Conservation (phyloP, 1,140 invertebrate species). For the Teleogryllus occipitalis region DNA sequence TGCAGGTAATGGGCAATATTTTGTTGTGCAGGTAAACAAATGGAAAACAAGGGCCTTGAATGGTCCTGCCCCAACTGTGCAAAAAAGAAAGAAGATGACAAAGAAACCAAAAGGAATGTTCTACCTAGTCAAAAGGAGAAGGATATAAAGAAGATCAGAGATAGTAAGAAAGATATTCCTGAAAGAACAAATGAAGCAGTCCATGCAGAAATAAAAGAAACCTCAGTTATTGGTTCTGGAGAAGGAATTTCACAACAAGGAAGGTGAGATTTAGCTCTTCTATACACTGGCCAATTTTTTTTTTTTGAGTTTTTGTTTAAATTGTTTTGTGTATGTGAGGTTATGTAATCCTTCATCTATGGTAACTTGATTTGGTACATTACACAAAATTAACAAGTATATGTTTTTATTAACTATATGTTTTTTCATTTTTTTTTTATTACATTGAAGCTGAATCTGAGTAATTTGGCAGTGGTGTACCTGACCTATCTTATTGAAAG, state of each 20-base stretch:
- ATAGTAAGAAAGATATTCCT: background rate
- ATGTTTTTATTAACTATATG: no score
- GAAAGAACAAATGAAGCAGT: background rate
- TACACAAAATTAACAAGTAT: no score
- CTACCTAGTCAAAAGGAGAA: background rate
- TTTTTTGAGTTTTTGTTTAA: background rate
- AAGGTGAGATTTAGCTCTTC: conserved; percentile 6
- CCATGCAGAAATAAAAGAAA: background rate
- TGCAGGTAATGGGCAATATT: background rate
- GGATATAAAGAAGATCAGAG: conserved; percentile 9
- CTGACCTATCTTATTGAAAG: no score
- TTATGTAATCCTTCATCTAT: no score
- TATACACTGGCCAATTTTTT: background rate
- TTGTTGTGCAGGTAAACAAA: conserved; percentile 52
- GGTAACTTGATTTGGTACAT: no score
- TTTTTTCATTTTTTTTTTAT: no score
- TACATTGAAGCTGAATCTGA: no score
- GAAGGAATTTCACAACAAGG: background rate
- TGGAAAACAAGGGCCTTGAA: conserved; percentile 81
- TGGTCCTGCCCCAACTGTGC: conserved; percentile 85
- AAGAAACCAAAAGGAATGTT: conserved; percentile 27
- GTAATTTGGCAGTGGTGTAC: no score
- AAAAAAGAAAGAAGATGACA: conserved; percentile 46
- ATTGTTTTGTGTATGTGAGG: background rate
- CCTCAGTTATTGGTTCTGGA: background rate